Evolutionary conservation across 2,113 vertebrate genomes (phyloP), one percentile per base, ranked within the genome.

Genomic region (Brienomyrus brachyistius): DNA sequence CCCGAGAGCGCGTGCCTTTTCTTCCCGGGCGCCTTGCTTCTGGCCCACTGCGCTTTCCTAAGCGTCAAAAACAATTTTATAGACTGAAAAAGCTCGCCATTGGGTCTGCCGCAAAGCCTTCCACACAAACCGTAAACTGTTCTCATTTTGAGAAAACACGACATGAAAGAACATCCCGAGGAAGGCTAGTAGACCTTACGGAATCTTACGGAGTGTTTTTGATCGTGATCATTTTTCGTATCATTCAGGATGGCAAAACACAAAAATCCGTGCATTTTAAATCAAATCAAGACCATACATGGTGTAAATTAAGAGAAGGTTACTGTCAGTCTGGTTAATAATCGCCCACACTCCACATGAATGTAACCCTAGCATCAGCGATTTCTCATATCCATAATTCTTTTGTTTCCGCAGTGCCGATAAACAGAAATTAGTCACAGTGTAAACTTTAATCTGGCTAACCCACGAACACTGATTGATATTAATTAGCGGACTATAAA

Each of bases 281-380:
- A 19, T 77, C 15, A 77, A 40, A 77, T 35, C 35, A 43, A 80
- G 35, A 40, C 35, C 4, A 23, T 51, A 8, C 62, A 45, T n/a
- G 15, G 47, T 88, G 86, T 54, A 90, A 82, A 82, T 7, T 84
- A 66, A 90, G 52, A 52, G 52, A 77, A 23, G 52, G 27, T 59
- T 90, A 83, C 43, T 50, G 52, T 48, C 7, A 23, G 52, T 47
- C 89, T 90, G 59, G 48, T 50, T 90, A 56, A 43, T 86, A 77
- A 88, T 90, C 87, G 83, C 77, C 47, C 70, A 62, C 50, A 50
- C 11, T 40, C 70, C 5, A 1, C 31, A 43, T 17, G 70, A 80
- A 43, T 80, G 17, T 43, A 80, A 80, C 74, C 74, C 17, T 19
- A 19, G 5, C 35, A 43, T 43, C 31, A 19, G 31, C 2, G 35